Conservation (phyloP, 2,113 vertebrate species). For the Tichodroma muraria region DNA sequence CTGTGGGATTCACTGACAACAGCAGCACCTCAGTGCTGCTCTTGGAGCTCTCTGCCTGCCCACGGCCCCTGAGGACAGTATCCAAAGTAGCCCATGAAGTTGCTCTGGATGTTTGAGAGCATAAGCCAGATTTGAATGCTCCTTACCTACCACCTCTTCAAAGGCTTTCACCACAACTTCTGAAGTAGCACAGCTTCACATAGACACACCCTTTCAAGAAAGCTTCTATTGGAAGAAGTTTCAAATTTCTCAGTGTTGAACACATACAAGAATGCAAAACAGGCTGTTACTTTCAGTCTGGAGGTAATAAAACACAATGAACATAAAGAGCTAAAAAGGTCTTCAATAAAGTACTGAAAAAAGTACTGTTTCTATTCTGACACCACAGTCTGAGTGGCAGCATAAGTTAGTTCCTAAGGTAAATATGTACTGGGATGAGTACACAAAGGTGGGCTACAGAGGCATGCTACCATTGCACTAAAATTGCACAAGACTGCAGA, state of each 20-base stretch:
- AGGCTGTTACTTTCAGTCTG: background rate
- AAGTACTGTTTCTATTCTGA: background rate
- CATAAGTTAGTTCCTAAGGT: background rate
- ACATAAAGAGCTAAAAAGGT: background rate
- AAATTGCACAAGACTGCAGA: background rate
- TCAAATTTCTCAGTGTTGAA: background rate
- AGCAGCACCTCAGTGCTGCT: background rate
- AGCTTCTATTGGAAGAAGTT: background rate
- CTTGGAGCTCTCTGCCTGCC: background rate
- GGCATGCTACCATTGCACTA: background rate
- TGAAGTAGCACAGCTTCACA: background rate
- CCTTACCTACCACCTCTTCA: background rate
- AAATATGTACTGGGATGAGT: background rate
- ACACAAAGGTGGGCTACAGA: background rate
- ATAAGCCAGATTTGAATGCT: background rate
- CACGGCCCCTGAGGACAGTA: rapidly evolving
- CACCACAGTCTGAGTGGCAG: background rate
- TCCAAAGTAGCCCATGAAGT: background rate
- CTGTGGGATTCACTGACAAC: background rate
- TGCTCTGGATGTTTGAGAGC: background rate
- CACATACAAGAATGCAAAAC: background rate
- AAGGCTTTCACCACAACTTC: background rate
- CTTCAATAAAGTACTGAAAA: background rate
- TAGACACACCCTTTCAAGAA: background rate
- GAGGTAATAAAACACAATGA: background rate